Evolutionary conservation across 2,888 invertebrate species (phyloP), one percentile per base, ranked within the genome.

Genomic region (Amblyteles armatorius): DNA sequence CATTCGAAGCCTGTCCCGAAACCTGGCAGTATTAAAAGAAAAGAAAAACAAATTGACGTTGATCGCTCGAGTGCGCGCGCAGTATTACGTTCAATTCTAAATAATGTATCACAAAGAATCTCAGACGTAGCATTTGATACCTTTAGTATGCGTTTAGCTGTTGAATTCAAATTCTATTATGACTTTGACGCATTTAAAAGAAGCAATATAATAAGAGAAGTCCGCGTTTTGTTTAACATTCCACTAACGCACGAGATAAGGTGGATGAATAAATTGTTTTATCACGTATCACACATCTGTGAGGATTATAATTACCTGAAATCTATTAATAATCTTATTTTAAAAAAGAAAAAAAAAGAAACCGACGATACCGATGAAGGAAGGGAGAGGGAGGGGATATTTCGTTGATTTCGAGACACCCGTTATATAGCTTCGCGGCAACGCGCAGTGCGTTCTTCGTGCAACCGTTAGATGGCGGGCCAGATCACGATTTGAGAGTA

Each of bases 201-300:
- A 71, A 65, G 19, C 50, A 69, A 63, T 33, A 65, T 57, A 65
- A 29, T 40, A 52, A 50, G 72, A 44, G 3, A 22, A 60, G 33
- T 19, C 52, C 57, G 76, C 82, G 52, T 82, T 84, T 87, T 79
- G 86, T 89, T 89, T 63, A 90, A 89, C 88, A 89, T 90, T 91
- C 88, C 89, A 87, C 86, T 89, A 89, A 90, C 86, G 87, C 87
- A 87, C 82, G 85, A 87, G 78, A 88, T 81, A 83, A 81, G 82
- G 88, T 88, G 88, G 87, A 84, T 83, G 65, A 83, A 86, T 86
- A 86, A 86, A 86, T 81, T 86, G 80, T 83, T 83, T 86, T 83
- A 69, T 86, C 86, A 83, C 79, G 71, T 83, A 86, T 78, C 65
- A 50, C 50, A 74, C 6, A 65, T 67, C 67, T 77, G 1, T 67